These are phyloP conservation scores for Lethenteron reissneri DNA, from an alignment of 2,113 vertebrate genomes.

Conservation along the genomic window DNA sequence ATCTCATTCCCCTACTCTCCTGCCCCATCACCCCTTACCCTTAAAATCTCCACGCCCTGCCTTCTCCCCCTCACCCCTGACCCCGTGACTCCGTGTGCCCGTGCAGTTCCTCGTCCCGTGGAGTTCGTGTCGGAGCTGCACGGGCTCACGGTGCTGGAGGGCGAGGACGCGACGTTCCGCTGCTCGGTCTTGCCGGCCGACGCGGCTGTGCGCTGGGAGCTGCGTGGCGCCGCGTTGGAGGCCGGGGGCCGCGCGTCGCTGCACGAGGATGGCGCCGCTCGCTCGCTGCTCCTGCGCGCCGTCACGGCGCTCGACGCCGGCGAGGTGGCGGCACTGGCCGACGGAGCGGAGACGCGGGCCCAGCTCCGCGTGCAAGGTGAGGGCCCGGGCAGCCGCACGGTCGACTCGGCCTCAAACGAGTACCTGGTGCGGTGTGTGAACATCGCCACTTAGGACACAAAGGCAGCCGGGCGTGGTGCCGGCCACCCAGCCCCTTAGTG, in stretches of 20 bases:
- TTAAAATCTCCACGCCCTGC: neutral
- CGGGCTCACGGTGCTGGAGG: constrained; percentile 40
- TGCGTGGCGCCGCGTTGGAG: constrained; percentile 27
- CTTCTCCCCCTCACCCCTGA: neutral
- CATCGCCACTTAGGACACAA: too few species aligned
- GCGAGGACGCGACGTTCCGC: constrained; percentile 51
- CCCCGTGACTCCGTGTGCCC: neutral
- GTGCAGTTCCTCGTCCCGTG: constrained; percentile 13
- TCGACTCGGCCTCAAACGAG: too few species aligned
- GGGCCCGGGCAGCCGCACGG: constrained; percentile 9
- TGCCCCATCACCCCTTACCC: neutral
- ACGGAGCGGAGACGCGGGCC: constrained; percentile 47
- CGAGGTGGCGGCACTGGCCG: constrained; percentile 38
- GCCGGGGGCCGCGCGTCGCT: constrained; percentile 40
- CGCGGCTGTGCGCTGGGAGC: constrained; percentile 36
- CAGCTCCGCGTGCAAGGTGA: constrained; percentile 63
- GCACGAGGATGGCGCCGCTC: constrained; percentile 29
- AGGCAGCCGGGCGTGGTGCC: too few species aligned
- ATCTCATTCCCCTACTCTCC: neutral
- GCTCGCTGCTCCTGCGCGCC: constrained; percentile 38
- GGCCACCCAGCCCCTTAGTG: too few species aligned
- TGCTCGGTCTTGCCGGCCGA: constrained; percentile 45
- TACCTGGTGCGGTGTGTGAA: too few species aligned
- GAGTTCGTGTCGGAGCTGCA: constrained; percentile 42
- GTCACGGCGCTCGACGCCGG: constrained; percentile 42